Conservation (phyloP, 2,113 vertebrate genomes). For the Semnornis frantzii region DNA sequence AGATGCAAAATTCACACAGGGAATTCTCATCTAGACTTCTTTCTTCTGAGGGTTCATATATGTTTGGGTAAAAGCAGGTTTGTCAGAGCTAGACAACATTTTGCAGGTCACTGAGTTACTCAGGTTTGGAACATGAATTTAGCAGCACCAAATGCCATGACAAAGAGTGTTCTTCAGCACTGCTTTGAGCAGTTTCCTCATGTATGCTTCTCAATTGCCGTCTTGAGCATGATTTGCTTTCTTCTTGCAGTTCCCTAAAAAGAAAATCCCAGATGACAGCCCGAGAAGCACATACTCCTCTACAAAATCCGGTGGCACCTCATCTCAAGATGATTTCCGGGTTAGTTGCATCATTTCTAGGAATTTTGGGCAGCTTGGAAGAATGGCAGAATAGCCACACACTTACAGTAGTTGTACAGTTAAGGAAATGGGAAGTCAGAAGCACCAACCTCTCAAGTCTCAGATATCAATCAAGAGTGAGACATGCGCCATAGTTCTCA, state of each 20-base stretch:
- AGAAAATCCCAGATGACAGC: not conserved
- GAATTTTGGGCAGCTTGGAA: not conserved
- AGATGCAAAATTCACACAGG: not conserved
- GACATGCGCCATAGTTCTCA: not conserved
- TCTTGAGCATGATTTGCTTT: not conserved
- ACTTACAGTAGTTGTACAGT: not conserved
- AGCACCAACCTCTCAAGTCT: not conserved
- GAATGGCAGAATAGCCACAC: not conserved
- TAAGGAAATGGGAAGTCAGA: not conserved
- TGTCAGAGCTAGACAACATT: not conserved
- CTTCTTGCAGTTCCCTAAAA: slow-evolving; percentile 41
- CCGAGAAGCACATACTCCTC: not conserved
- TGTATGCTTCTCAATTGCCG: not conserved
- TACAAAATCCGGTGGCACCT: not conserved
- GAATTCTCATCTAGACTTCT: not conserved
- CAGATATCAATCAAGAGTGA: not conserved
- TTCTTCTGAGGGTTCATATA: not conserved
- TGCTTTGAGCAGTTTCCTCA: not conserved
- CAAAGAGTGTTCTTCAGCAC: not conserved
- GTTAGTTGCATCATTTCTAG: slow-evolving; percentile 26
- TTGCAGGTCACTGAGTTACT: not conserved
- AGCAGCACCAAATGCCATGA: not conserved
- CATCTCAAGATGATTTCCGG: not conserved
- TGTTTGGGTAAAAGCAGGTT: not conserved
- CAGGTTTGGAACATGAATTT: not conserved